These are phyloP conservation scores for Allygus modestus DNA, from an alignment of 2,888 invertebrate species.

Conservation along the genomic window DNA sequence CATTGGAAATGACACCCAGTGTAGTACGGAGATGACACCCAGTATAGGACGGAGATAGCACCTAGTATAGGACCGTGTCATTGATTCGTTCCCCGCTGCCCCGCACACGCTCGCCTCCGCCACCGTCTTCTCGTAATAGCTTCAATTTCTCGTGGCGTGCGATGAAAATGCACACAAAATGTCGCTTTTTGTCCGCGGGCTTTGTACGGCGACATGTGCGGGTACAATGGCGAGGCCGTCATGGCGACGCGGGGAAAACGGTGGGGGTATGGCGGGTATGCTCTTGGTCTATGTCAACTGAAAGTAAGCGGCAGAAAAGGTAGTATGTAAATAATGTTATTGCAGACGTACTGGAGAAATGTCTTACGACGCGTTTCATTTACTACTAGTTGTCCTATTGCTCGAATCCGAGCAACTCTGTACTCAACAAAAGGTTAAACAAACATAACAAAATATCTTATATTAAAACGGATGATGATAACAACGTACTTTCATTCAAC, in stretches of 20 bases:
- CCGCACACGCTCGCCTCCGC: constrained; percentile 58
- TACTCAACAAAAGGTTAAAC: no score
- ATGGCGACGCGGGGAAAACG: background rate
- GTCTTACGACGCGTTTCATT: no score
- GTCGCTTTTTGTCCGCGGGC: constrained; percentile 57
- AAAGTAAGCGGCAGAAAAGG: no score
- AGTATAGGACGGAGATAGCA: background rate
- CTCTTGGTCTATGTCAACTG: background rate
- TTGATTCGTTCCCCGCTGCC: constrained; percentile 55
- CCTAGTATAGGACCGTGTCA: constrained; percentile 8
- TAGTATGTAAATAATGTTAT: no score
- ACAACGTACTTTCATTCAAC: no score
- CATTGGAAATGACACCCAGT: no score
- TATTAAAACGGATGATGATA: no score
- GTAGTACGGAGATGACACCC: constrained; percentile 9
- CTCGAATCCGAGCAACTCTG: no score
- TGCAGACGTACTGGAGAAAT: no score
- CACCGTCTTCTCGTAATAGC: constrained; percentile 51
- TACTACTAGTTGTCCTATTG: no score
- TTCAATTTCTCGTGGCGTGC: constrained; percentile 60
- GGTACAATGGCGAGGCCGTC: constrained; percentile 6
- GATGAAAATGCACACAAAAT: constrained; percentile 64
- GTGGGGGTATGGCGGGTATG: background rate
- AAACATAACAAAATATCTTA: no score
- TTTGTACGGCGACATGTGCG: constrained; percentile 57